Percentiles rank a stretch among this genome's conserved stretches.
phyloP scores from a whole-genome alignment of 2,888 invertebrate genomes.

The Eupithecia tripunctaria region DNA sequence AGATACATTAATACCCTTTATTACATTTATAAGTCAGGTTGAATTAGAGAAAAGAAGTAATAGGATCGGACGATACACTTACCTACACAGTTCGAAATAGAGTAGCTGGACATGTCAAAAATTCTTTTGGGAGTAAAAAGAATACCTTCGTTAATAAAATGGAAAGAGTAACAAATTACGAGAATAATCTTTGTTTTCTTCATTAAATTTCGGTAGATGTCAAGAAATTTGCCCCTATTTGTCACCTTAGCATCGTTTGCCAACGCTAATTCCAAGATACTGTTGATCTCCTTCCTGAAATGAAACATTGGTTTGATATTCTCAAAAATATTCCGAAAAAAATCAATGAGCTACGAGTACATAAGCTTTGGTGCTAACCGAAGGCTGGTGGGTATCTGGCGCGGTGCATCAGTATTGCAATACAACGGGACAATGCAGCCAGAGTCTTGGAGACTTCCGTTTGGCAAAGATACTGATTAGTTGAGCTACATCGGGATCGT shows the following conservation, averaged over 20 bases:
- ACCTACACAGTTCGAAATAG: slow-evolving; percentile 55
- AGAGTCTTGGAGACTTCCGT: too few species aligned
- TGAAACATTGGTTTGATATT: not conserved
- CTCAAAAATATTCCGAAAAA: not conserved
- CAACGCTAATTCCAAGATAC: slow-evolving; percentile 44
- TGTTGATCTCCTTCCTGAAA: slow-evolving; percentile 47
- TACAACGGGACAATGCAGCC: too few species aligned
- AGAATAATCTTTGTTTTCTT: slow-evolving; percentile 52
- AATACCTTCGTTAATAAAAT: slow-evolving; percentile 53
- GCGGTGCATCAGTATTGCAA: too few species aligned
- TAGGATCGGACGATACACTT: slow-evolving; percentile 19
- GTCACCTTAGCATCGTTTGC: slow-evolving; percentile 48
- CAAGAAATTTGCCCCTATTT: slow-evolving; percentile 38
- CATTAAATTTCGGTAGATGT: slow-evolving; percentile 44
- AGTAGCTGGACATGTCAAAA: slow-evolving; percentile 46
- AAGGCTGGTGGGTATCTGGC: too few species aligned
- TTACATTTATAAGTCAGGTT: not conserved
- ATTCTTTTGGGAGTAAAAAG: slow-evolving; percentile 53
- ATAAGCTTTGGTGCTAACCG: too few species aligned
- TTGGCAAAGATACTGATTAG: too few species aligned
- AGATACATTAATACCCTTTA: not conserved
- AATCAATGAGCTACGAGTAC: not conserved
- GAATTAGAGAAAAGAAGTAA: not conserved
- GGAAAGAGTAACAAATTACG: slow-evolving; percentile 52
- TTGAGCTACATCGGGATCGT: too few species aligned